A percentile compares a stretch with the other conserved stretches of the same genome.
Evolutionary conservation across 2,113 vertebrate species (phyloP).

Genomic region (Orthochromis indermauri): DNA sequence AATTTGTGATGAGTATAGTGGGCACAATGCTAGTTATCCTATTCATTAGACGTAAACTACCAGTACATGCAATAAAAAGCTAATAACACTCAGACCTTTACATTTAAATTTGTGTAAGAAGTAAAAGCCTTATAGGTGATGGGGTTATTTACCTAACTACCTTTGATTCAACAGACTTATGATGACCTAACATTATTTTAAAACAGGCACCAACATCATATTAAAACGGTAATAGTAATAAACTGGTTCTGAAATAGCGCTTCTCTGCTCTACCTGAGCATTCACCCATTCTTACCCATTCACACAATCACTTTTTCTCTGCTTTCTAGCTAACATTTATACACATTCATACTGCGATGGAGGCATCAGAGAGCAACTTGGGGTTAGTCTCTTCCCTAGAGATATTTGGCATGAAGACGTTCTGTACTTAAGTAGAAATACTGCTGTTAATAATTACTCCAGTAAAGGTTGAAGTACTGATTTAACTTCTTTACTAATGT

Average conservation of each 20-base stretch:
- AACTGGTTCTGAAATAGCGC: neutral
- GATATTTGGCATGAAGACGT: neutral
- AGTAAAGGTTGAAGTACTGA: neutral
- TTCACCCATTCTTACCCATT: neutral
- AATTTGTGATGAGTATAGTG: neutral
- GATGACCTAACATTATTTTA: neutral
- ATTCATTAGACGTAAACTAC: neutral
- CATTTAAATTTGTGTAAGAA: neutral
- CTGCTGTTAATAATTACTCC: neutral
- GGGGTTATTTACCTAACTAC: neutral
- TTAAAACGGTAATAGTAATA: neutral
- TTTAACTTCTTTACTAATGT: neutral
- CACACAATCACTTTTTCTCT: neutral
- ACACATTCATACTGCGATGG: neutral
- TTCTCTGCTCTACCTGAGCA: neutral
- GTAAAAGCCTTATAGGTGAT: neutral
- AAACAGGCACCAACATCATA: neutral
- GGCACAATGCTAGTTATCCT: neutral
- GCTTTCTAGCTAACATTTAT: neutral
- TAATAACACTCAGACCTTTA: neutral
- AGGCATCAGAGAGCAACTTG: neutral
- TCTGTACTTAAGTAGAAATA: neutral
- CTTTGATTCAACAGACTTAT: neutral
- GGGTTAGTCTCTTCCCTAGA: neutral
- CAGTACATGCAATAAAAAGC: neutral